Evolutionary conservation across 2,888 invertebrate species (phyloP).

Genomic region (Sympetrum striolatum): DNA sequence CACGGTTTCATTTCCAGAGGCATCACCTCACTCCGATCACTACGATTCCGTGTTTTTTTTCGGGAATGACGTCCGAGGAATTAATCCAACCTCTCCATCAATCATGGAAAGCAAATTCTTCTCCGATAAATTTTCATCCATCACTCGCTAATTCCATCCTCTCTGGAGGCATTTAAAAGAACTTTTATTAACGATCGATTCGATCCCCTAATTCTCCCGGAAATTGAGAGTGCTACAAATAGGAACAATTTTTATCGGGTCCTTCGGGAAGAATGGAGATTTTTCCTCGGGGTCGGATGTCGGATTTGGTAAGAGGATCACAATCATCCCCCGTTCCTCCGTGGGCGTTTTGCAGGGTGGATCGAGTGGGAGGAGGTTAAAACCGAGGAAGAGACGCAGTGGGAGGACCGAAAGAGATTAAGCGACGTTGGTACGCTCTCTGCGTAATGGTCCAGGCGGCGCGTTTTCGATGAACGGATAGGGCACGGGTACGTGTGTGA

Average conservation of each 20-base stretch:
- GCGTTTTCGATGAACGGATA: constrained; percentile 26
- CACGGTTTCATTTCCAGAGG: too few relatives aligned
- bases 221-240: not conserved
- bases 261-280: not conserved
- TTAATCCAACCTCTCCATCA: too few relatives aligned
- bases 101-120: too few relatives aligned
- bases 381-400: not conserved
- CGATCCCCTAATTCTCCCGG: not conserved
- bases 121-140: too few relatives aligned
- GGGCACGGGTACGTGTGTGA: not conserved
- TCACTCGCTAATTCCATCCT: not conserved
- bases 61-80: too few relatives aligned
- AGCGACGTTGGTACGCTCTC: constrained; percentile 26
- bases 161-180: not conserved
- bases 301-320: not conserved
- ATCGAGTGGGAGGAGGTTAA: not conserved
- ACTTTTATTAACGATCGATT: not conserved
- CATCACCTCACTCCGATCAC: too few relatives aligned
- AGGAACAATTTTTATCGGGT: not conserved
- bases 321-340: not conserved
- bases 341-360: not conserved
- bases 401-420: not conserved
- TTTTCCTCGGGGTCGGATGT: not conserved
- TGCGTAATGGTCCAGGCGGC: constrained; percentile 31
- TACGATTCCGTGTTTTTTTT: too few relatives aligned